A percentile compares a stretch with the other conserved stretches of the same genome.
Conservation (phyloP, 2,113 vertebrate genomes). For the Puffinus mauretanicus region DNA sequence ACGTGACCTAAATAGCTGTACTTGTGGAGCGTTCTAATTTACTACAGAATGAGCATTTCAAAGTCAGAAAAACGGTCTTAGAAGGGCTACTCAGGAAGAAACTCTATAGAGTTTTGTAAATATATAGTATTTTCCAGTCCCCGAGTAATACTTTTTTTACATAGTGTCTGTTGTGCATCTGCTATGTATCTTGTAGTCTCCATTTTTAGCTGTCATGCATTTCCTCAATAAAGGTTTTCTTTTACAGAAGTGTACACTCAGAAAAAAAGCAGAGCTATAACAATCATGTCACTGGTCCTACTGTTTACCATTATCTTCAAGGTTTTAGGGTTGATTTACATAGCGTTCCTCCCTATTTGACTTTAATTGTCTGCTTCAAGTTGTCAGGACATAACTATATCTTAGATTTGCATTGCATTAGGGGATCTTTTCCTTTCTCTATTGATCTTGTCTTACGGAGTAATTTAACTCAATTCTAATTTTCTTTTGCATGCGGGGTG, state of each 20-base stretch:
- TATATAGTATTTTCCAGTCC: not conserved
- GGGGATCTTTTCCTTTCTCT: constrained; percentile 62
- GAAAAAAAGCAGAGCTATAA: not conserved
- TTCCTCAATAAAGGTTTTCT: not conserved
- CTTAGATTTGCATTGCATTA: constrained; percentile 74
- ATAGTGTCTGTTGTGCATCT: not conserved
- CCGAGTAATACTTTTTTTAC: not conserved
- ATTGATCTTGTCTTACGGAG: constrained; percentile 72
- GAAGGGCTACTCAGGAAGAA: not conserved
- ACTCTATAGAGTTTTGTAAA: not conserved
- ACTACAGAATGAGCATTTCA: not conserved
- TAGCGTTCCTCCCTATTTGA: constrained; percentile 49
- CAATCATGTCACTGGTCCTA: not conserved
- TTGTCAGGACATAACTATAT: constrained; percentile 68
- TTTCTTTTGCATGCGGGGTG: constrained; percentile 72
- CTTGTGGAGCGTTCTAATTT: not conserved
- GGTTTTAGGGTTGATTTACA: constrained; percentile 65
- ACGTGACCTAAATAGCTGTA: accelerated
- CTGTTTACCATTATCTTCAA: constrained; percentile 45
- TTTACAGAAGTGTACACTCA: not conserved
- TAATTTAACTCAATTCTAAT: constrained; percentile 82
- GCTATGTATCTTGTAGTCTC: not conserved
- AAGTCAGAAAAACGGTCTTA: not conserved
- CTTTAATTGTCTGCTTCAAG: constrained; percentile 71
- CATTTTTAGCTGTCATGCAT: not conserved